These are phyloP conservation scores for Cyclophora punctaria DNA, from an alignment of 2,888 invertebrate species.

Conservation along the genomic window DNA sequence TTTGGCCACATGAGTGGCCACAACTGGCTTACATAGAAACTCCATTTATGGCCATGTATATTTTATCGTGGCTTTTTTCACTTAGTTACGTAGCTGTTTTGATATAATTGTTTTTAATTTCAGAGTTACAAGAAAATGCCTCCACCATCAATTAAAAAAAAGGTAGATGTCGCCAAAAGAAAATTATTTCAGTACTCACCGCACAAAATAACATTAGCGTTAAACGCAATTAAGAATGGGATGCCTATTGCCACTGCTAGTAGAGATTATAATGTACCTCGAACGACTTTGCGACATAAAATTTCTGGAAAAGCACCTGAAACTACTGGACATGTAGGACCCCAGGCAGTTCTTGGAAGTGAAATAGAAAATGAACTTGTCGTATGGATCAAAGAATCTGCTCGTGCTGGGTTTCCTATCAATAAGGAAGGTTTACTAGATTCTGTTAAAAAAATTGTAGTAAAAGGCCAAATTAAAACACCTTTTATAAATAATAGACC, in stretches of 20 bases:
- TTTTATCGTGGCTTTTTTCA: too few relatives aligned
- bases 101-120: neutral
- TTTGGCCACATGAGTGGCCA: too few relatives aligned
- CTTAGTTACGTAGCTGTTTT: too few relatives aligned
- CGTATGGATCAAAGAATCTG: conserved; percentile 18
- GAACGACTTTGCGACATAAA: conserved; percentile 19
- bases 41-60: neutral
- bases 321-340: conserved; percentile 23
- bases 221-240: conserved; percentile 5
- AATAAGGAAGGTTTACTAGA: conserved; percentile 21
- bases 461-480: conserved; percentile 12
- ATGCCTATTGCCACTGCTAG: conserved; percentile 2
- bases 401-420: conserved; percentile 19
- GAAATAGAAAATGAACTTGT: conserved; percentile 18
- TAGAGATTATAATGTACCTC: conserved; percentile 14
- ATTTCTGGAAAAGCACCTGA: conserved; percentile 15
- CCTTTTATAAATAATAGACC: conserved; percentile 18
- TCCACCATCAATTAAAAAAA: neutral
- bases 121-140: neutral
- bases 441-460: conserved; percentile 21
- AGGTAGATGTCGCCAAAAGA: conserved; percentile 5
- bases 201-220: conserved; percentile 8
- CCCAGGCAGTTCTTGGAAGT: conserved; percentile 19
- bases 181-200: conserved; percentile 9
- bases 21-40: neutral